Conservation (phyloP, 1,140 invertebrate species). For the Calycopis cecrops region DNA sequence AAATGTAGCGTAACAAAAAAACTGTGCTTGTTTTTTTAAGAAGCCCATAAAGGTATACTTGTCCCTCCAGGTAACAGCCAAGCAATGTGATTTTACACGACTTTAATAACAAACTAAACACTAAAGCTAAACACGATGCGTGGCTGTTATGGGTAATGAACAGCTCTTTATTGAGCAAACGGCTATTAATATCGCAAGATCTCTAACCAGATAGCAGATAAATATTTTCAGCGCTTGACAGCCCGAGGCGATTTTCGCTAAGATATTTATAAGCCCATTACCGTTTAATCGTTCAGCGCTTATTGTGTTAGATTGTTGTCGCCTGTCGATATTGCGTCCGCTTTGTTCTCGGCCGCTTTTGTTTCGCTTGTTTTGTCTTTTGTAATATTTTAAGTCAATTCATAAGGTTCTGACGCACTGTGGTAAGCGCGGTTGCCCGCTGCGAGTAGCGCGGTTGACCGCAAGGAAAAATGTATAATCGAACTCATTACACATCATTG, state of each 20-base stretch:
- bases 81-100: too few relatives aligned
- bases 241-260: slow-evolving; percentile 19
- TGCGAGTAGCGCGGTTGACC: too few relatives aligned
- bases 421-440: too few relatives aligned
- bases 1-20: too few relatives aligned
- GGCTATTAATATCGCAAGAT: slow-evolving; percentile 27
- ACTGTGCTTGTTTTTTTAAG: too few relatives aligned
- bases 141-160: neutral
- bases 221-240: slow-evolving; percentile 28
- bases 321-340: slow-evolving; percentile 23
- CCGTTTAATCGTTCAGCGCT: slow-evolving; percentile 29
- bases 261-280: slow-evolving; percentile 31
- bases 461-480: too few relatives aligned
- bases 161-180: slow-evolving; percentile 19
- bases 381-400: neutral
- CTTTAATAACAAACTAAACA: too few relatives aligned
- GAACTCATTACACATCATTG: too few relatives aligned
- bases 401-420: too few relatives aligned
- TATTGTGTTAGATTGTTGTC: slow-evolving; percentile 29
- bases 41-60: too few relatives aligned
- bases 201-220: slow-evolving; percentile 21
- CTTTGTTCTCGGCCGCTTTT: slow-evolving; percentile 12
- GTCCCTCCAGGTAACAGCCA: too few relatives aligned
- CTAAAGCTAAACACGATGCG: too few relatives aligned
- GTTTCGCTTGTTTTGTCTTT: slow-evolving; percentile 3